Evolutionary conservation across 1,140 invertebrate species (phyloP), one percentile per base, ranked within the genome.

Genomic region (Kradibia gibbosae): DNA sequence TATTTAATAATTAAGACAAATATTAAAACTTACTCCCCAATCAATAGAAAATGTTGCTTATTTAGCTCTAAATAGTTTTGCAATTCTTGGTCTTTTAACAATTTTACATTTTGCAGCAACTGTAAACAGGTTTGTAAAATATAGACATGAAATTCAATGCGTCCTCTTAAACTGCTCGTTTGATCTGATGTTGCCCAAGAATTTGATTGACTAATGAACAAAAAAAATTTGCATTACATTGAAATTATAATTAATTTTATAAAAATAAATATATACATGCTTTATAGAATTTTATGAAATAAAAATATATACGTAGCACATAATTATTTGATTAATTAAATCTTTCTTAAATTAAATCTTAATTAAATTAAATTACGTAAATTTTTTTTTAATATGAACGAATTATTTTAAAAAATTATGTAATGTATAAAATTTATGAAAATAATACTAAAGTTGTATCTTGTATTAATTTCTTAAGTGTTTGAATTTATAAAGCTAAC

Each of bases 111-210:
- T 39, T 90, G 87, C 53, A 93, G 81, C 31, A 91, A 81, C 80
- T 90, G 86, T 20, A 91, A 82, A 3, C 88, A 85, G 39, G 84
- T 90, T 86, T 90, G 88, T 36, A 93, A 83, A 36, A 92, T 86
- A 42, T 91, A 91, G 45, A 88, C 84, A 85, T 93, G 91, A 62
- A 93, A 89, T 11, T 92, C 90, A 0, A 82, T 73, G n/a, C 92
- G 89, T 22, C 86, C 86, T 84, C 88, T 88, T n/a, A 93, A 79
- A 31, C 86, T 48, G 42, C 82, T 86, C 8, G 87, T 85, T 80
- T 92, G 86, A 31, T 86, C 85, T 57, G 86, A 78, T 1, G 88
- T 87, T n/a, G 90, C 83, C 91, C 90, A 92, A 50, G 11, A 86
- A 86, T n/a, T 91, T 83, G 34, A 90, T 92, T n/a, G n/a, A 50